These are phyloP conservation scores for Melieria crassipennis DNA, from an alignment of 2,888 invertebrate species.

Conservation along the genomic window DNA sequence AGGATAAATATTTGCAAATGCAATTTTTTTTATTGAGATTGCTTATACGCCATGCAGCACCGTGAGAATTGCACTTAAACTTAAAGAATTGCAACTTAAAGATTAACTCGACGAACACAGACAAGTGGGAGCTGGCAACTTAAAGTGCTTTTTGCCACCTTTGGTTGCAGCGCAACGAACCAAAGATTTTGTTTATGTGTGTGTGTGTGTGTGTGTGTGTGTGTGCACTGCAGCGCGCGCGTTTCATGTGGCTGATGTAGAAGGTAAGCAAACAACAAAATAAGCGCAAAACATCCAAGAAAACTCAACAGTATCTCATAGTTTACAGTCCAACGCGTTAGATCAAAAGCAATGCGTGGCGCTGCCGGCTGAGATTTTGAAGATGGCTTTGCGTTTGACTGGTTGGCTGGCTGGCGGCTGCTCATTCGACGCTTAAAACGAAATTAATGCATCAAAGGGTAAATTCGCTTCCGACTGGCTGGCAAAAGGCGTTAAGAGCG, in stretches of 20 bases:
- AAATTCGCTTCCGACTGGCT: background rate
- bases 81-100: background rate
- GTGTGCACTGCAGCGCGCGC: background rate
- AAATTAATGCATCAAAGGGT: constrained; percentile 58
- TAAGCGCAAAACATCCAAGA: background rate
- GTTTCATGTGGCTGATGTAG: background rate
- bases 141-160: background rate
- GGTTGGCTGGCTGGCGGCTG: background rate
- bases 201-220: background rate
- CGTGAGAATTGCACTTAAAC: no score
- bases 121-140: background rate
- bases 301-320: constrained; percentile 45
- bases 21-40: constrained; percentile 20
- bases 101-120: background rate
- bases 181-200: background rate
- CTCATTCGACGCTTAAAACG: constrained; percentile 37
- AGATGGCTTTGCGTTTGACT: no score
- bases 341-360: constrained; percentile 35
- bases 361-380: no score
- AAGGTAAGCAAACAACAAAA: background rate
- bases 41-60: no score
- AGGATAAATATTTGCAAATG: constrained; percentile 38
- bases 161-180: background rate
- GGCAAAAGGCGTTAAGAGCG: background rate
- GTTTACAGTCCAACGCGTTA: constrained; percentile 61